Evolutionary conservation across 2,113 vertebrate genomes (phyloP).

Genomic region (Ploceus nigricollis): DNA sequence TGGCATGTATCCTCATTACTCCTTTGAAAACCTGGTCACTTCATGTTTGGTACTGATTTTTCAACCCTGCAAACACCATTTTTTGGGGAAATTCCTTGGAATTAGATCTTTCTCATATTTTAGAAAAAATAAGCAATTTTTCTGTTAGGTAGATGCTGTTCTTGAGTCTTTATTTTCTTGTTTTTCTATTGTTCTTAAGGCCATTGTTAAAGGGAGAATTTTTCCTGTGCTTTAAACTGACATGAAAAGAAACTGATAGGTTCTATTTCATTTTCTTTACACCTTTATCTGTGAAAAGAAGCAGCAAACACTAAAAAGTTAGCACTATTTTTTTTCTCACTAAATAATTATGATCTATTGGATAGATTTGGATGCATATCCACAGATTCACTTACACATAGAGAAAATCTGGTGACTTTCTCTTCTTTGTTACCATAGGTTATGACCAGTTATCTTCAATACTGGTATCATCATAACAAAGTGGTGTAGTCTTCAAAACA

Average conservation of each 20-base stretch:
- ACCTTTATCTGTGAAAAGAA: not conserved
- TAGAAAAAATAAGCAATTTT: not conserved
- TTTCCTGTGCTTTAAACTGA: not conserved
- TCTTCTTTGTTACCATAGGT: not conserved
- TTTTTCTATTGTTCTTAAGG: not conserved
- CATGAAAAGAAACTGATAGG: not conserved
- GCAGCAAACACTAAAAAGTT: not conserved
- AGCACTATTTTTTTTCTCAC: not conserved
- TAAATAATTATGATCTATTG: not conserved
- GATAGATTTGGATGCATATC: not conserved
- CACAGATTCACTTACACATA: not conserved
- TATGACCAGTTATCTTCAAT: not conserved
- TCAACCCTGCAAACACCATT: not conserved
- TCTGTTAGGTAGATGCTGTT: not conserved
- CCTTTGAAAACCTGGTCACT: not conserved
- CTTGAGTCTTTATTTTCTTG: not conserved
- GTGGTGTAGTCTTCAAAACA: not conserved
- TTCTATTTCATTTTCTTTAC: not conserved
- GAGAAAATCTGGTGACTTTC: not conserved
- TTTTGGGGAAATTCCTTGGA: not conserved
- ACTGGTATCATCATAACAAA: not conserved
- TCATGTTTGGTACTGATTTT: not conserved
- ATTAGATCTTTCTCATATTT: not conserved
- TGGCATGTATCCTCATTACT: not conserved
- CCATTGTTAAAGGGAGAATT: not conserved